A percentile compares a stretch with the other conserved stretches of the same genome.
These are phyloP conservation scores for Acestrorhynchus altus DNA, from an alignment of 2,797 vertebrate species.

Conservation along the genomic window DNA sequence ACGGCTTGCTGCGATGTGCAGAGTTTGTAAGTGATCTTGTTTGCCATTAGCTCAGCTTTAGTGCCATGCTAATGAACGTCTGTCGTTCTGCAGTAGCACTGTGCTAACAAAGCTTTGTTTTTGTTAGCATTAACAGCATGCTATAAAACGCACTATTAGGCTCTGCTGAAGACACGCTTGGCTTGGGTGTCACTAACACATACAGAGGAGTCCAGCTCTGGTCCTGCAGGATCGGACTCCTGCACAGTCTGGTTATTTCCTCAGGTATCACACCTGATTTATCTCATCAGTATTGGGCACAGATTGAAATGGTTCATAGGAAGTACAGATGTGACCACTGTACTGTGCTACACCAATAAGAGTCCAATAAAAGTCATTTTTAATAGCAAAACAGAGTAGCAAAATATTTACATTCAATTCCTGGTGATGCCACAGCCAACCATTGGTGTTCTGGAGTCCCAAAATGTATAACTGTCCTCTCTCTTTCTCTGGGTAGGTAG, in stretches of 20 bases:
- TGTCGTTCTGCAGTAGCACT: constrained; percentile 1
- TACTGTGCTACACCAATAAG: too few relatives aligned
- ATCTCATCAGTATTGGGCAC: too few relatives aligned
- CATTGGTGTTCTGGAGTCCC: too few relatives aligned
- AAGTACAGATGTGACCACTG: too few relatives aligned
- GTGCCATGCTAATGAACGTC: constrained; percentile 24
- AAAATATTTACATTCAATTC: too few relatives aligned
- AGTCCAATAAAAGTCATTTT: too few relatives aligned
- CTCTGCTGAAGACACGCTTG: constrained; percentile 36
- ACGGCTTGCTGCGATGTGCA: constrained; percentile 84
- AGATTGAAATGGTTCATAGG: too few relatives aligned
- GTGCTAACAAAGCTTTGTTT: background rate
- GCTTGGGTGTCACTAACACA: constrained; percentile 34
- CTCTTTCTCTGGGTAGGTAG: too few relatives aligned
- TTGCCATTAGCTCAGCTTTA: constrained; percentile 57
- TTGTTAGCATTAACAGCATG: constrained; percentile 46
- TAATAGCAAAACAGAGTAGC: too few relatives aligned
- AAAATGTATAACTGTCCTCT: too few relatives aligned
- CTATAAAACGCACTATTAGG: constrained; percentile 33
- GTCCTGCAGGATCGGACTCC: background rate
- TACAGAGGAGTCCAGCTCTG: background rate
- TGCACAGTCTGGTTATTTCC: background rate
- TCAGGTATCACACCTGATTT: too few relatives aligned
- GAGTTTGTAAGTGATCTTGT: constrained; percentile 85
- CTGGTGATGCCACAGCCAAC: too few relatives aligned